Percentiles rank a stretch among this genome's conserved stretches.
Conservation (phyloP, 2,113 vertebrate species). For the Sisor rabdophorus region DNA sequence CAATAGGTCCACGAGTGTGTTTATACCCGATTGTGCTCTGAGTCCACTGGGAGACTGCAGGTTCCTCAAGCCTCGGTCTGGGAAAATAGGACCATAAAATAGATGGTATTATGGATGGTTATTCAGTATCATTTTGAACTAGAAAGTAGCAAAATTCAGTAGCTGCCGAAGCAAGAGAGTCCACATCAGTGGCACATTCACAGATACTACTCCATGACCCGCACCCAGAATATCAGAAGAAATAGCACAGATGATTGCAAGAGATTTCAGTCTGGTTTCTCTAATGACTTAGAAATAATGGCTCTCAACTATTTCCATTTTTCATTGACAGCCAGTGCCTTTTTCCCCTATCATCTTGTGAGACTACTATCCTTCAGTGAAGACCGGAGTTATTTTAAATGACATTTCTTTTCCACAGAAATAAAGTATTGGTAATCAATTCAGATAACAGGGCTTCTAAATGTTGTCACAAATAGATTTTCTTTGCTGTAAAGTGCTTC, state of each 20-base stretch:
- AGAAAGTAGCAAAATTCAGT: slow-evolving; percentile 1
- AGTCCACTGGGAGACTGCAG: too few relatives aligned
- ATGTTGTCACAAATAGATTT: slow-evolving; percentile 3
- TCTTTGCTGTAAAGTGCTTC: not conserved
- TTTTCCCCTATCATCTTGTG: slow-evolving; percentile 7
- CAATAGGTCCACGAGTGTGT: too few relatives aligned
- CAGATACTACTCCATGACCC: slow-evolving; percentile 51
- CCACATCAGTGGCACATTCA: slow-evolving; percentile 34
- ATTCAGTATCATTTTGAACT: slow-evolving; percentile 24
- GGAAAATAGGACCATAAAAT: too few relatives aligned
- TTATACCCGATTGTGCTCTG: too few relatives aligned
- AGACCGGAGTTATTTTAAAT: slow-evolving; percentile 24
- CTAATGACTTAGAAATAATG: slow-evolving; percentile 63
- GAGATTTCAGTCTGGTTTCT: slow-evolving; percentile 60
- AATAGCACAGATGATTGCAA: slow-evolving; percentile 59
- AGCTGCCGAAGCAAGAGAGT: slow-evolving; percentile 22
- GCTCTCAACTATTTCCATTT: slow-evolving; percentile 60
- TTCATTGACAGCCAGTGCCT: slow-evolving; percentile 51
- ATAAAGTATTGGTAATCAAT: slow-evolving; percentile 11
- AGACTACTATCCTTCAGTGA: slow-evolving; percentile 10
- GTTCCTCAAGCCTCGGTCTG: too few relatives aligned
- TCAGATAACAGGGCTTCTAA: not conserved
- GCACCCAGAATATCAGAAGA: slow-evolving; percentile 54
- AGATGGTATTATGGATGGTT: too few relatives aligned
- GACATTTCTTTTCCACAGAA: slow-evolving; percentile 23